These are phyloP conservation scores for Odontomachus brunneus DNA, from an alignment of 1,140 invertebrate genomes.

Conservation along the genomic window DNA sequence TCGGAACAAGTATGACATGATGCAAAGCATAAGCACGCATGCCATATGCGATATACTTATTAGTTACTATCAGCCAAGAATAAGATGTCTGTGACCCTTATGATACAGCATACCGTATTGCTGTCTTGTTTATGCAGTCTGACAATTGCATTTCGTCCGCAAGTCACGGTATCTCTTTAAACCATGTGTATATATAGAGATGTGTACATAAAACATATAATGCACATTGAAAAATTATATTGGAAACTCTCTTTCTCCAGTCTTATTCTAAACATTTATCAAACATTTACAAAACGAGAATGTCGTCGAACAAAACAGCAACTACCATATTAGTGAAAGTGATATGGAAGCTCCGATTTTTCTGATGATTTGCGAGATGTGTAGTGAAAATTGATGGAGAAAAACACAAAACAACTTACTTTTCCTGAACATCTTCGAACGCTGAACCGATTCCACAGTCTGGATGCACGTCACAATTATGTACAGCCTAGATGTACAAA, in stretches of 20 bases:
- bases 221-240: background rate
- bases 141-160: background rate
- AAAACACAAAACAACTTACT: conserved; percentile 84
- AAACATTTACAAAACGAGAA: conserved; percentile 19
- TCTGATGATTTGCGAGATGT: conserved; percentile 31
- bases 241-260: conserved; percentile 21
- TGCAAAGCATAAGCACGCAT: conserved; percentile 77
- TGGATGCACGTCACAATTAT: conserved; percentile 87
- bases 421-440: conserved; percentile 87
- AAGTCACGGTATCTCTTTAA: conserved; percentile 8
- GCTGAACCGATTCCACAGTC: conserved; percentile 86
- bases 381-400: background rate
- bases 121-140: conserved; percentile 63
- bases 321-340: conserved; percentile 76
- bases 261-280: background rate
- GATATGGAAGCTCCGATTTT: conserved; percentile 66
- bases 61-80: conserved; percentile 55
- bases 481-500: conserved; percentile 82
- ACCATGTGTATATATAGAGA: conserved; percentile 11
- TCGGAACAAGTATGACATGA: conserved; percentile 45
- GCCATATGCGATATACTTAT: conserved; percentile 73
- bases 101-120: conserved; percentile 48
- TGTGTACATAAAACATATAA: background rate
- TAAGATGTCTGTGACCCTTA: conserved; percentile 42
- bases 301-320: conserved; percentile 66